Conservation (phyloP, 2,888 invertebrate species). For the Standfussiana lucernea region DNA sequence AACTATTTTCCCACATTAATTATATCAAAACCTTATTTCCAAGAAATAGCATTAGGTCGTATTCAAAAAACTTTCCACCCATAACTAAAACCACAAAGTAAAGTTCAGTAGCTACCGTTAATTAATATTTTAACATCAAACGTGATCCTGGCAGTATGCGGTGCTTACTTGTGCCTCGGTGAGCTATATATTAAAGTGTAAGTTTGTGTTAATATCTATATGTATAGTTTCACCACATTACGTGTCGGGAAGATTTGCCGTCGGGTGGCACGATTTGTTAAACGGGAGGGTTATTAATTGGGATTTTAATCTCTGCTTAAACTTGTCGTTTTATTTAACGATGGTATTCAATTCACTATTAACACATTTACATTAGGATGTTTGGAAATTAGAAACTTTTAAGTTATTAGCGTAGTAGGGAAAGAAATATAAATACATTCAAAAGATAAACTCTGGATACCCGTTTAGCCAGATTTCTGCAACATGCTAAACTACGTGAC, state of each 20-base stretch:
- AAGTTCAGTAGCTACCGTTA: constrained; percentile 44
- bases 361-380: neutral
- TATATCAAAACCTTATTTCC: neutral
- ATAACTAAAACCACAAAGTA: constrained; percentile 3
- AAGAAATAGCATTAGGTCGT: constrained; percentile 13
- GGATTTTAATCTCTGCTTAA: constrained; percentile 28
- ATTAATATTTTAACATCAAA: constrained; percentile 62
- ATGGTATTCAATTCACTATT: no score
- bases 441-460: neutral
- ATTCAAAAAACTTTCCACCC: constrained; percentile 20
- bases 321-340: neutral
- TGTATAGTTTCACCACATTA: constrained; percentile 76
- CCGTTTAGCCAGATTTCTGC: neutral
- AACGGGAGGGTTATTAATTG: constrained; percentile 1
- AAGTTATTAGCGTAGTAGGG: neutral
- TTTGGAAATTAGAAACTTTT: neutral
- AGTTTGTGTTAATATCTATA: constrained; percentile 73
- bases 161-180: constrained; percentile 54
- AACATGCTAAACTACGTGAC: neutral
- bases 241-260: constrained; percentile 61
- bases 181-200: constrained; percentile 66
- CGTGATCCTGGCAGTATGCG: constrained; percentile 43
- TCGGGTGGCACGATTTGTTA: constrained; percentile 22
- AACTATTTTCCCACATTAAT: neutral
- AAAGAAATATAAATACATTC: neutral